Percentiles rank a stretch among this genome's conserved stretches.
Conservation (phyloP, 2,888 invertebrate genomes). For the Mythimna albipuncta region DNA sequence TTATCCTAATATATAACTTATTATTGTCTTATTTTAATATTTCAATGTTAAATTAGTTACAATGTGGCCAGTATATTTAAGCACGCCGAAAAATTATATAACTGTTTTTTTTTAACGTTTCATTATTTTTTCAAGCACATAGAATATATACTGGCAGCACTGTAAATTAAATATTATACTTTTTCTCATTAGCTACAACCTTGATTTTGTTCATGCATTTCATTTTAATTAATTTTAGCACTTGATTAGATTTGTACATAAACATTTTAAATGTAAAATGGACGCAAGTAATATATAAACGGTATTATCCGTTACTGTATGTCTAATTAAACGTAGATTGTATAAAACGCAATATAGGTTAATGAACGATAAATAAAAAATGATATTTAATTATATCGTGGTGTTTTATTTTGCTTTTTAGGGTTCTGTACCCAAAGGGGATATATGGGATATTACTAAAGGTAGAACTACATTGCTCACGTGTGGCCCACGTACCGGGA, state of each 20-base stretch:
- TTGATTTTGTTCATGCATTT: slow-evolving; percentile 34
- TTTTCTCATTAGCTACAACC: slow-evolving; percentile 3
- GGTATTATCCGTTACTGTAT: slow-evolving; percentile 15
- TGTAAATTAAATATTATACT: neutral
- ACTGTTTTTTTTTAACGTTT: neutral
- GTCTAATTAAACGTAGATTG: slow-evolving; percentile 44
- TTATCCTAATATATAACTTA: slow-evolving; percentile 2
- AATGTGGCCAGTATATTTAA: slow-evolving; percentile 11
- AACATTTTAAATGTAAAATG: slow-evolving; percentile 12
- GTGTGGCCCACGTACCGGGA: too few species aligned
- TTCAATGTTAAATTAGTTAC: neutral
- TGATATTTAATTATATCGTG: slow-evolving; percentile 54
- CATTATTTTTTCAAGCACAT: neutral
- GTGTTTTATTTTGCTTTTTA: neutral
- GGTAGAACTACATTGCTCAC: too few species aligned
- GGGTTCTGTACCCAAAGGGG: too few species aligned
- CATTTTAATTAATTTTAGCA: neutral
- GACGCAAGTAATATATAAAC: slow-evolving; percentile 24
- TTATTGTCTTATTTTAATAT: neutral
- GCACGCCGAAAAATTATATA: neutral
- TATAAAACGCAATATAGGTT: slow-evolving; percentile 64
- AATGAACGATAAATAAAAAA: slow-evolving; percentile 58
- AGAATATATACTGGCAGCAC: slow-evolving; percentile 13
- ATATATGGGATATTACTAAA: too few species aligned
- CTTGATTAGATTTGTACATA: slow-evolving; percentile 38